These are phyloP conservation scores for Leucoma salicis DNA, from an alignment of 2,888 invertebrate species.

Conservation along the genomic window DNA sequence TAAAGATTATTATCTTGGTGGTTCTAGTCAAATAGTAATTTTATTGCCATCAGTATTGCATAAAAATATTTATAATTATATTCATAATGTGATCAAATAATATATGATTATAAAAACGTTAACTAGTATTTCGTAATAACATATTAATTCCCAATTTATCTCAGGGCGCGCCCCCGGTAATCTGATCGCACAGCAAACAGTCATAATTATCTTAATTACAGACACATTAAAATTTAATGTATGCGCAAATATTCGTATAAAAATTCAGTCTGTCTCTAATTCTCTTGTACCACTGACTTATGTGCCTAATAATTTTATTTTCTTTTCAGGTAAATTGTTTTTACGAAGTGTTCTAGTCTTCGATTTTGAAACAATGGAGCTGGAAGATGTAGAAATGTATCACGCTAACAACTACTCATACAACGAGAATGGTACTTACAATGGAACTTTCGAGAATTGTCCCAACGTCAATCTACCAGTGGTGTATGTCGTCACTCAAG, in stretches of 20 bases:
- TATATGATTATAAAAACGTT: not conserved
- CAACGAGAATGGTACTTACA: conserved; percentile 58
- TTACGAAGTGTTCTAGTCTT: conserved; percentile 9
- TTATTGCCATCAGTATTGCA: no score
- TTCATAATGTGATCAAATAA: no score
- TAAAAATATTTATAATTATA: no score
- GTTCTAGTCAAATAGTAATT: no score
- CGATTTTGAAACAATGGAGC: conserved; percentile 48
- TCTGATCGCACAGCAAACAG: conserved; percentile 14
- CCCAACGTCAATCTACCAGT: conserved; percentile 79
- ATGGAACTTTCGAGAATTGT: conserved; percentile 71
- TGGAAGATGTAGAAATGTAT: conserved; percentile 68
- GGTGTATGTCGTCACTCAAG: conserved; percentile 83
- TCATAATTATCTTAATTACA: conserved; percentile 11
- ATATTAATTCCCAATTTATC: conserved; percentile 9
- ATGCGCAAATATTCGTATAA: not conserved
- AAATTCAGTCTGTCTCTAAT: not conserved
- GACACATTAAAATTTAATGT: not conserved
- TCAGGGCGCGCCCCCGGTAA: conserved; percentile 12
- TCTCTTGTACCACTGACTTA: not conserved
- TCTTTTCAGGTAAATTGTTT: conserved; percentile 40
- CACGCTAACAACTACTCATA: conserved; percentile 53
- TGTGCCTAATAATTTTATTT: conserved; percentile 4
- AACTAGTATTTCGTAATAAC: not conserved
- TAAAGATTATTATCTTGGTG: no score